A percentile compares a stretch with the other conserved stretches of the same genome.
Conservation (phyloP, 1,140 invertebrate species). For the Aphidius ervi region DNA sequence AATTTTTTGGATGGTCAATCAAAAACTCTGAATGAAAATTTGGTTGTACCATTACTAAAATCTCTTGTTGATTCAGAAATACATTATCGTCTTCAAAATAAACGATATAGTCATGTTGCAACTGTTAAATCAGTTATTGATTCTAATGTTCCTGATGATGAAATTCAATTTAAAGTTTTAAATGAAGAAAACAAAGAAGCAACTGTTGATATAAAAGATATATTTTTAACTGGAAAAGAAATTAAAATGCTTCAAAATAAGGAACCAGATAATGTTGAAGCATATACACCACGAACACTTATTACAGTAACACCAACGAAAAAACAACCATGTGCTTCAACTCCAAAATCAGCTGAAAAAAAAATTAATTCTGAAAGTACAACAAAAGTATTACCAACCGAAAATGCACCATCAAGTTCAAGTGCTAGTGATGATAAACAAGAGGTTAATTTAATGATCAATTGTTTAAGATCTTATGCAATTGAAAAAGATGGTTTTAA, state of each 20-base stretch:
- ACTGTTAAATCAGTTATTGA: too few species aligned
- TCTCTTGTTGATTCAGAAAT: constrained; percentile 23
- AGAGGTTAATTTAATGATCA: not conserved
- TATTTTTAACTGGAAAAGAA: constrained; percentile 42
- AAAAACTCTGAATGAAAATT: constrained; percentile 57
- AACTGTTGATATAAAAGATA: constrained; percentile 34
- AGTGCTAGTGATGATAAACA: constrained; percentile 13
- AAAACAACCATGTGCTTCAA: constrained; percentile 23
- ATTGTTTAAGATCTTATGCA: constrained; percentile 18
- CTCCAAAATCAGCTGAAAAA: constrained; percentile 24
- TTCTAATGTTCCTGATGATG: too few species aligned
- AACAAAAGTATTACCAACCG: not conserved
- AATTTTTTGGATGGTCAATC: constrained; percentile 59
- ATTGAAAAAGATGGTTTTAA: constrained; percentile 38
- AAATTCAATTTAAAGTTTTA: too few species aligned
- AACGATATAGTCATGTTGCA: too few species aligned
- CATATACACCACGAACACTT: constrained; percentile 34
- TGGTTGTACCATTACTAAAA: constrained; percentile 50
- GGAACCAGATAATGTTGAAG: constrained; percentile 14
- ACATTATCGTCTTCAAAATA: too few species aligned
- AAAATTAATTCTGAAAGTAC: not conserved
- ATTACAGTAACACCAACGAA: constrained; percentile 40
- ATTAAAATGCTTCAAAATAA: constrained; percentile 39
- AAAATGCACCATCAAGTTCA: constrained; percentile 22
- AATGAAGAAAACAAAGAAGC: constrained; percentile 36